Conservation (phyloP, 2,888 invertebrate species). For the Lepidochitona cinerea region DNA sequence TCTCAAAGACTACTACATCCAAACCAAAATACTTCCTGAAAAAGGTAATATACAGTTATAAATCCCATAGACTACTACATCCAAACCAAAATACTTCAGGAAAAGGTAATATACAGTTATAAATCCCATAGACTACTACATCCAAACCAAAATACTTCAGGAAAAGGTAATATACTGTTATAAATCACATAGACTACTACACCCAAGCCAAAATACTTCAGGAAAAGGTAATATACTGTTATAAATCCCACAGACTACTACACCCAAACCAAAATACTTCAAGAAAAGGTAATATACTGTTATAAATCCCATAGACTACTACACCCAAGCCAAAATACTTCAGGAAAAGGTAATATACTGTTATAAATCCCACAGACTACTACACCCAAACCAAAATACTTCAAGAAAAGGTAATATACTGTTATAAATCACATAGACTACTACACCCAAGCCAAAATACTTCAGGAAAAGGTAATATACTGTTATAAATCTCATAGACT, state of each 20-base stretch:
- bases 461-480: constrained; percentile 64
- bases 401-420: constrained; percentile 62
- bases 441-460: constrained; percentile 63
- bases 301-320: constrained; percentile 54
- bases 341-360: constrained; percentile 64
- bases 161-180: constrained; percentile 61
- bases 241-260: constrained; percentile 57
- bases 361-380: constrained; percentile 53
- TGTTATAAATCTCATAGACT: constrained; percentile 54
- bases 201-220: constrained; percentile 64
- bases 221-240: constrained; percentile 61
- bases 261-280: constrained; percentile 62
- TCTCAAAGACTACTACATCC: constrained; percentile 61
- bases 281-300: constrained; percentile 64
- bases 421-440: constrained; percentile 55
- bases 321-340: constrained; percentile 62
- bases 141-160: constrained; percentile 62
- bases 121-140: constrained; percentile 61
- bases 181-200: constrained; percentile 57
- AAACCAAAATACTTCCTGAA: constrained; percentile 64
- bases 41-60: no score
- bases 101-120: no score
- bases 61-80: constrained; percentile 62
- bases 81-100: constrained; percentile 62
- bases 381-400: constrained; percentile 64